These are phyloP conservation scores for Hexactinellida sp. DNA, from an alignment of 37 sponge, comb jelly and placozoan genomes.

Conservation along the genomic window DNA sequence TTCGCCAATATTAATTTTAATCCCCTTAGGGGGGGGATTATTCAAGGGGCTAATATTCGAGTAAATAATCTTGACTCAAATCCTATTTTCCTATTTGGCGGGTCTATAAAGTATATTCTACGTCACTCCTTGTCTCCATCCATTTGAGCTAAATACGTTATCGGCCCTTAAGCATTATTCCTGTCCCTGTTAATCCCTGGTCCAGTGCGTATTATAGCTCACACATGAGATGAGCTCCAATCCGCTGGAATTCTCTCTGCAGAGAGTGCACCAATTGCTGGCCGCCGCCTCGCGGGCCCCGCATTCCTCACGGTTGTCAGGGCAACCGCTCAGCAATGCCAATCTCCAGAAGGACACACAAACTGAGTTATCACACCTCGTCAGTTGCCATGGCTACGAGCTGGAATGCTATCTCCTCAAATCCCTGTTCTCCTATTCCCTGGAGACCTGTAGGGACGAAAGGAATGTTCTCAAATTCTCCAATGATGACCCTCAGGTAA, in stretches of 20 bases:
- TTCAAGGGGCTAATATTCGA: too few species aligned
- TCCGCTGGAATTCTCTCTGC: not conserved
- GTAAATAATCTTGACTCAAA: too few species aligned
- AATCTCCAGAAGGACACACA: not conserved
- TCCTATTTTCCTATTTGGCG: too few species aligned
- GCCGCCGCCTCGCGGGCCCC: not conserved
- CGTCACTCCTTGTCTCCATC: too few species aligned
- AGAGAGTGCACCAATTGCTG: not conserved
- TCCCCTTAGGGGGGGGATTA: too few species aligned
- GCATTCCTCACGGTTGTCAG: not conserved
- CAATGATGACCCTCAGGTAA: not conserved
- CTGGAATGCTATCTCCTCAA: not conserved
- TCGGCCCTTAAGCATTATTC: too few species aligned
- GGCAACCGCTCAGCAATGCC: not conserved
- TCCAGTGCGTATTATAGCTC: not conserved
- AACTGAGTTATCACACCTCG: not conserved
- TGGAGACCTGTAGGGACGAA: not conserved
- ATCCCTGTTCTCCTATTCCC: not conserved
- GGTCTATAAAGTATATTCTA: too few species aligned
- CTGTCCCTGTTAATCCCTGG: too few species aligned
- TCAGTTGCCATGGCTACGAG: conserved; percentile 16
- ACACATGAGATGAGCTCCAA: not conserved
- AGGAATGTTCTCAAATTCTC: not conserved
- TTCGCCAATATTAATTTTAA: not conserved
- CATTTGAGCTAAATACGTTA: too few species aligned